Conservation (phyloP, 92 coral and sea anemone species). For the Pocillopora grandis region DNA sequence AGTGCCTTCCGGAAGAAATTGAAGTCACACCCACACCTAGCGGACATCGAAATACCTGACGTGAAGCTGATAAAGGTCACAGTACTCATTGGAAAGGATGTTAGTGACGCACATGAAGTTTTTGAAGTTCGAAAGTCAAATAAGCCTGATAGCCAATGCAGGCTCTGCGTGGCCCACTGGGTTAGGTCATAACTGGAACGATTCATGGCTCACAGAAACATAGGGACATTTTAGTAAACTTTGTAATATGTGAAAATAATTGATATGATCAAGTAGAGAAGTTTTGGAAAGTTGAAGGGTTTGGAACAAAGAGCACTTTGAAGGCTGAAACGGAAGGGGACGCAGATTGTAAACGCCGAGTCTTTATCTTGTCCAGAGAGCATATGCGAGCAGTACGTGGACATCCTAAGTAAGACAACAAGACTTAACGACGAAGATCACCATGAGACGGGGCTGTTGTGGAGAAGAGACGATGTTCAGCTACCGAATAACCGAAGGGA, state of each 20-base stretch:
- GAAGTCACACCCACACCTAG: too few relatives aligned
- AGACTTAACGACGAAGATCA: slow-evolving; percentile 27
- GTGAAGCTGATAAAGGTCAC: too few relatives aligned
- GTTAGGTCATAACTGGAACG: too few relatives aligned
- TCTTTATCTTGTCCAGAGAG: slow-evolving; percentile 43
- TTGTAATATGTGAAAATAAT: slow-evolving; percentile 33
- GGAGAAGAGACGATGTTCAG: slow-evolving; percentile 33
- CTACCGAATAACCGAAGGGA: slow-evolving; percentile 42
- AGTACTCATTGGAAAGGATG: too few relatives aligned
- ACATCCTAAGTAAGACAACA: slow-evolving; percentile 33
- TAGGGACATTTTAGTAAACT: slow-evolving; percentile 7
- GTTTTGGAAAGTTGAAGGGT: slow-evolving; percentile 30
- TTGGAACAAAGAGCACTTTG: too few relatives aligned
- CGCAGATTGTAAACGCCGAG: neutral
- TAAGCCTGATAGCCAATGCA: too few relatives aligned
- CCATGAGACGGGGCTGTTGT: slow-evolving; percentile 52
- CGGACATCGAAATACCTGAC: too few relatives aligned
- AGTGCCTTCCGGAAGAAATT: slow-evolving; percentile 35
- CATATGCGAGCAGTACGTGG: slow-evolving; percentile 40
- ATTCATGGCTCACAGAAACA: too few relatives aligned
- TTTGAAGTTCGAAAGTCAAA: too few relatives aligned
- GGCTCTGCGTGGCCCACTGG: too few relatives aligned
- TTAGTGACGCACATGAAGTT: too few relatives aligned
- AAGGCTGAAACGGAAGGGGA: neutral
- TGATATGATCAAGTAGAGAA: slow-evolving; percentile 41